Percentiles rank a stretch among this genome's conserved stretches.
phyloP scores from a whole-genome alignment of 2,888 invertebrate species.

The Machimus rusticus region DNA sequence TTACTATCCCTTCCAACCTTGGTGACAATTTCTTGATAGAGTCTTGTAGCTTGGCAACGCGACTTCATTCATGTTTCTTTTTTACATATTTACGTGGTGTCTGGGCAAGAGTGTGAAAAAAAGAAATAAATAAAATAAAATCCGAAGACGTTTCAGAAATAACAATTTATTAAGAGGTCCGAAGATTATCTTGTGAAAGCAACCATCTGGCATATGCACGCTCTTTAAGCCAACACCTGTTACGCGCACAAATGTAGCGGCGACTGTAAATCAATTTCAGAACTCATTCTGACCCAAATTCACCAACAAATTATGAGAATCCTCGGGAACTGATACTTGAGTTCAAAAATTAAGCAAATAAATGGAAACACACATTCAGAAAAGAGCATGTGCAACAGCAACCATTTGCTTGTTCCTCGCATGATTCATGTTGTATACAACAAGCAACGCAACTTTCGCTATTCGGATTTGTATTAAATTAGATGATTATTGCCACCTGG shows the following conservation, averaged over 20 bases:
- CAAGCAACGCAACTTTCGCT: not conserved
- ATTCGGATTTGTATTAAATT: not conserved
- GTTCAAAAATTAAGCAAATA: not conserved
- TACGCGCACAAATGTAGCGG: not conserved
- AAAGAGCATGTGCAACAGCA: not conserved
- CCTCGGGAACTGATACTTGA: conserved; percentile 10
- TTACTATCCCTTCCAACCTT: not conserved
- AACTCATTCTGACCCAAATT: conserved; percentile 1
- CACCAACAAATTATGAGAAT: conserved; percentile 11
- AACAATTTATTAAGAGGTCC: not conserved
- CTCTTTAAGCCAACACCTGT: conserved; percentile 5
- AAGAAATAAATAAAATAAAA: not conserved
- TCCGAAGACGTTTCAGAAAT: not conserved
- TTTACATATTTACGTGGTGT: not conserved
- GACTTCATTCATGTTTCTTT: not conserved
- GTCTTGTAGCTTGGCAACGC: not conserved
- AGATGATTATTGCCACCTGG: not conserved
- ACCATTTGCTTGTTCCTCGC: not conserved
- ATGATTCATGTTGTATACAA: not conserved
- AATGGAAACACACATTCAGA: not conserved
- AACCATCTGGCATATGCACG: conserved; percentile 8
- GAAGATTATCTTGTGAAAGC: not conserved
- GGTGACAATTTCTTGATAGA: not conserved
- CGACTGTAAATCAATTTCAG: not conserved
- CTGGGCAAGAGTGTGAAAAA: not conserved